Evolutionary conservation across 2,113 vertebrate species (phyloP).

Genomic region (Haplotaxodon microlepis): DNA sequence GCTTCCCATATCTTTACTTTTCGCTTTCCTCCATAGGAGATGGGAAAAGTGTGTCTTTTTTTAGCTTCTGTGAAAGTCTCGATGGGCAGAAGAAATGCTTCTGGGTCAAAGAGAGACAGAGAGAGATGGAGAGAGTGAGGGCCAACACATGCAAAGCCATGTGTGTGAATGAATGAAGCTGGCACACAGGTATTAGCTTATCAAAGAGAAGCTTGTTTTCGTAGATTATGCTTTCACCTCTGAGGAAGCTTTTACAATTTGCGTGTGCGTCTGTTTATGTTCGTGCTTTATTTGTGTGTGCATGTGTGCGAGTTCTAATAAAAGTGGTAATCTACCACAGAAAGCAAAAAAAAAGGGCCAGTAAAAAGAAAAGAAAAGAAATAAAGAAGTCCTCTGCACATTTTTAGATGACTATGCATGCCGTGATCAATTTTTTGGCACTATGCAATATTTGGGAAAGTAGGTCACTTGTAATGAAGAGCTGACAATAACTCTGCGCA

Average conservation of each 20-base stretch:
- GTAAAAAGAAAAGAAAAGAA: neutral
- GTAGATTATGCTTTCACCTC: conserved; percentile 1
- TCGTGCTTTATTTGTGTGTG: neutral
- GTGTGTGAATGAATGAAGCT: conserved; percentile 27
- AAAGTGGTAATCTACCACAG: neutral
- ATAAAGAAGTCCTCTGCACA: neutral
- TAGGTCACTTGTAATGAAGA: neutral
- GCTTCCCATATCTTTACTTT: conserved; percentile 7
- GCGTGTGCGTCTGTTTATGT: neutral
- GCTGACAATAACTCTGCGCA: neutral
- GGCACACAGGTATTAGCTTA: conserved; percentile 34
- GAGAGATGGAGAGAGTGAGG: neutral
- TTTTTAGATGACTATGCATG: neutral
- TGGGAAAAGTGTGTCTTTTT: conserved; percentile 45
- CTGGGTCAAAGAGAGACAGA: conserved; percentile 47
- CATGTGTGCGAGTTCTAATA: neutral
- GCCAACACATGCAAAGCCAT: conserved; percentile 21
- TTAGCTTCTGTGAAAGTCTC: conserved; percentile 55
- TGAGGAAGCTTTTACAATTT: neutral
- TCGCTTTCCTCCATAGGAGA: conserved; percentile 30
- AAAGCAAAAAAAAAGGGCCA: neutral
- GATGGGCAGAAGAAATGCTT: conserved; percentile 45
- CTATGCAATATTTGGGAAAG: neutral
- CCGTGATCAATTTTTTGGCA: neutral
- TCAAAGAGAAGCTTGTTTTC: conserved; percentile 26